phyloP scores from a whole-genome alignment of 2,888 invertebrate genomes.

The Vesta saturnalis region DNA sequence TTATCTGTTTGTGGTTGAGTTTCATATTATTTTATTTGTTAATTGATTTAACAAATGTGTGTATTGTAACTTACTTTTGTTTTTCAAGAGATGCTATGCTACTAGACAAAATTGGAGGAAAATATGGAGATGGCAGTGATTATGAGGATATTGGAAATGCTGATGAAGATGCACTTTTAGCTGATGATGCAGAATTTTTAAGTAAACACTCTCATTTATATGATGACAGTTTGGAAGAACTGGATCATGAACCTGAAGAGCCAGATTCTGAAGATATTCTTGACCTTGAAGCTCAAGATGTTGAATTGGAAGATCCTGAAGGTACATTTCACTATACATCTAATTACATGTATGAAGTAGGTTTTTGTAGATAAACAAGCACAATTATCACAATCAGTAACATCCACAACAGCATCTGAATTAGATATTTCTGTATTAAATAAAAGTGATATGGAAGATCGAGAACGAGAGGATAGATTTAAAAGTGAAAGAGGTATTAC shows the following conservation, averaged over 20 bases:
- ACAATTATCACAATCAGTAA: slow-evolving; percentile 11
- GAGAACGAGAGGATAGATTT: slow-evolving; percentile 44
- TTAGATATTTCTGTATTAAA: slow-evolving; percentile 22
- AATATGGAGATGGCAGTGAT: slow-evolving; percentile 59
- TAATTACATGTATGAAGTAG: background rate
- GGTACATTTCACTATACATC: slow-evolving; percentile 12
- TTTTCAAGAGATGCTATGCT: slow-evolving; percentile 55
- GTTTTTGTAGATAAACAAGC: background rate
- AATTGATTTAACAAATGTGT: no score
- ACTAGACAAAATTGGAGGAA: slow-evolving; percentile 51
- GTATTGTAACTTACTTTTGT: no score
- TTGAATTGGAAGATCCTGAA: slow-evolving; percentile 30
- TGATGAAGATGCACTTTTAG: slow-evolving; percentile 63
- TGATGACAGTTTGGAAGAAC: slow-evolving; percentile 49
- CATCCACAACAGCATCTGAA: slow-evolving; percentile 23
- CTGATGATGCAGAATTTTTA: slow-evolving; percentile 54
- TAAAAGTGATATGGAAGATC: slow-evolving; percentile 40
- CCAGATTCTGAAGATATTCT: slow-evolving; percentile 31
- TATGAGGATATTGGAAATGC: slow-evolving; percentile 62
- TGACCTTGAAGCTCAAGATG: slow-evolving; percentile 35
- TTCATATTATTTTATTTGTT: no score
- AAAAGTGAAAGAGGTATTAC: slow-evolving; percentile 44
- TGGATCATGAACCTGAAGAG: slow-evolving; percentile 33
- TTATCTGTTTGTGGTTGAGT: no score
- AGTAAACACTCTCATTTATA: slow-evolving; percentile 13